Conservation (phyloP, 2,888 invertebrate genomes). For the Eristalis arbustorum region DNA sequence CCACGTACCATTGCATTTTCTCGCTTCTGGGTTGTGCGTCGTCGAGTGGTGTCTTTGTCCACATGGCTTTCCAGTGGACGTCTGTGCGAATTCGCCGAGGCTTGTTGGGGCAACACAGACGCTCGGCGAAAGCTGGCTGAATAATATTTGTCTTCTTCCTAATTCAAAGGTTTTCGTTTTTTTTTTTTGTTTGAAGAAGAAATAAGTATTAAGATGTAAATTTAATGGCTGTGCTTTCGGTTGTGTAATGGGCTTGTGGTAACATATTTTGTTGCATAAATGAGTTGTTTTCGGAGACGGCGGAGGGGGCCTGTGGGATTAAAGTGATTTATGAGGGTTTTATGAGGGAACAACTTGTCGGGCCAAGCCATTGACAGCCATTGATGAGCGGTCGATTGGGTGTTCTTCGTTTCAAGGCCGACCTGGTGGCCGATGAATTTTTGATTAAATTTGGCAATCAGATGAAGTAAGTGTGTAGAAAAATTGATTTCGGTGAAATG, state of each 20-base stretch:
- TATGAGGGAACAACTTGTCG: too few relatives aligned
- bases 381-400: not conserved
- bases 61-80: not conserved
- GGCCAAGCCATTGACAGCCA: not conserved
- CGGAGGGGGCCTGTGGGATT: not conserved
- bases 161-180: not conserved
- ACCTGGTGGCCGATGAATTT: not conserved
- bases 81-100: not conserved
- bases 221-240: not conserved
- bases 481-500: too few relatives aligned
- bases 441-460: not conserved
- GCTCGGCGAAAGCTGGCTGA: not conserved
- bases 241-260: not conserved
- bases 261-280: not conserved
- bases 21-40: not conserved
- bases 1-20: conserved; percentile 37
- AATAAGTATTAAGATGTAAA: not conserved
- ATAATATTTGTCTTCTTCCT: not conserved
- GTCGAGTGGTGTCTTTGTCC: not conserved
- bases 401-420: not conserved
- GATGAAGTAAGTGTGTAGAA: too few relatives aligned
- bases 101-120: not conserved
- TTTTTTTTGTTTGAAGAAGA: not conserved
- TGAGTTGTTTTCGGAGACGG: not conserved
- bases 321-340: not conserved